Percentiles rank a stretch among this genome's conserved stretches.
These are phyloP conservation scores for Clarias laeviceps DNA, from an alignment of 2,797 vertebrate species.

Conservation along the genomic window DNA sequence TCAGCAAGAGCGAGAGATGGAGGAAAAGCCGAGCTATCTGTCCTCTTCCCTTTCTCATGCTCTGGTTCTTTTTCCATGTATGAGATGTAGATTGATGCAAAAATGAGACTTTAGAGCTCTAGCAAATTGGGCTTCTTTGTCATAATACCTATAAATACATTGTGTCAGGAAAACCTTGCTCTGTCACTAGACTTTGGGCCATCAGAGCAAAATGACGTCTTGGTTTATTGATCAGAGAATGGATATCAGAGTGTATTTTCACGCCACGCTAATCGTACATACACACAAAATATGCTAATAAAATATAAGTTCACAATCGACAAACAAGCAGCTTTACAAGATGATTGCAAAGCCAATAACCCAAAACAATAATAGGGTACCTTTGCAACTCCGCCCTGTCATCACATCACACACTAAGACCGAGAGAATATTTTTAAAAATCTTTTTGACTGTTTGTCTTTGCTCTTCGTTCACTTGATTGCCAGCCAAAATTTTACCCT, in stretches of 20 bases:
- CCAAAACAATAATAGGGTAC: constrained; percentile 42
- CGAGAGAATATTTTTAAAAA: constrained; percentile 37
- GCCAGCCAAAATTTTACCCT: background rate
- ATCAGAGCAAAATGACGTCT: background rate
- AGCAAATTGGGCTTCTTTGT: constrained; percentile 29
- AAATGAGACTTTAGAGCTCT: constrained; percentile 32
- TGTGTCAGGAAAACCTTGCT: background rate
- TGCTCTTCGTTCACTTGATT: constrained; percentile 16
- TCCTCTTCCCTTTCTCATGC: constrained; percentile 3
- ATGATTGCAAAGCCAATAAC: constrained; percentile 24
- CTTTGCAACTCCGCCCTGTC: constrained; percentile 6
- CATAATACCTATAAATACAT: constrained; percentile 48
- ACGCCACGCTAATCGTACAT: background rate
- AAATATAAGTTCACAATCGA: background rate
- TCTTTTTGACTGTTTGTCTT: constrained; percentile 14
- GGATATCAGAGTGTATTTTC: background rate
- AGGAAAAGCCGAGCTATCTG: background rate
- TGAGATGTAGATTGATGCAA: background rate
- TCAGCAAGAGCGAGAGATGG: background rate
- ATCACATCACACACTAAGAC: background rate
- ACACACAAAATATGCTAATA: background rate
- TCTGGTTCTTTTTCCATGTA: background rate
- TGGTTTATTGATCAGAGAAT: background rate
- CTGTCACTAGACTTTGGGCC: background rate
- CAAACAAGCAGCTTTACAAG: background rate